Evolutionary conservation across 2,888 invertebrate species (phyloP).

Genomic region (Eupithecia subfuscata): DNA sequence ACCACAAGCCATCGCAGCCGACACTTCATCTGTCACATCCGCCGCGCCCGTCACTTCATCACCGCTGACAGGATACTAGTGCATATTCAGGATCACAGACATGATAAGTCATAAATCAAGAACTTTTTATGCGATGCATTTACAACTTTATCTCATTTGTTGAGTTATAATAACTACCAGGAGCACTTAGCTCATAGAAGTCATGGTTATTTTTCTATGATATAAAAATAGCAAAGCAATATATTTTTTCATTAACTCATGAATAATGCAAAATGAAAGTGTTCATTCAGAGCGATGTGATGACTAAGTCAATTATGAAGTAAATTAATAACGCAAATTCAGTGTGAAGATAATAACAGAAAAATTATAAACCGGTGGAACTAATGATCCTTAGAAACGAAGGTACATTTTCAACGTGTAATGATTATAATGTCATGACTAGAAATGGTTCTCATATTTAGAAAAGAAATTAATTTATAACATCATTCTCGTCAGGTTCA

Average conservation of each 20-base stretch:
- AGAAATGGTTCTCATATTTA: slow-evolving; percentile 27
- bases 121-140: slow-evolving; percentile 33
- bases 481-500: not conserved
- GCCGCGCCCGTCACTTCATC: slow-evolving; percentile 35
- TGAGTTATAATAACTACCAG: slow-evolving; percentile 14
- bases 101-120: slow-evolving; percentile 38
- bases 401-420: slow-evolving; percentile 33
- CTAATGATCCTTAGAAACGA: slow-evolving; percentile 49
- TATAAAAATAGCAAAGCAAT: slow-evolving; percentile 15
- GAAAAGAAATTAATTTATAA: slow-evolving; percentile 27
- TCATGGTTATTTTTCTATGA: slow-evolving; percentile 6
- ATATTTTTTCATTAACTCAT: slow-evolving; percentile 34
- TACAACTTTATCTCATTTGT: slow-evolving; percentile 17
- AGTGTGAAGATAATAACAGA: slow-evolving; percentile 45
- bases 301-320: slow-evolving; percentile 43
- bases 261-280: slow-evolving; percentile 44
- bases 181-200: slow-evolving; percentile 22
- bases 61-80: slow-evolving; percentile 32
- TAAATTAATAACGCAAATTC: slow-evolving; percentile 46
- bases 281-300: slow-evolving; percentile 47
- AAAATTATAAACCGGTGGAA: slow-evolving; percentile 47
- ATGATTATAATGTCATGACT: slow-evolving; percentile 39
- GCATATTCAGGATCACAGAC: slow-evolving; percentile 23
- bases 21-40: slow-evolving; percentile 46
- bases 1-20: slow-evolving; percentile 44